Evolutionary conservation across 2,888 invertebrate species (phyloP), one percentile per base, ranked within the genome.

Genomic region (Coleophora flavipennella): DNA sequence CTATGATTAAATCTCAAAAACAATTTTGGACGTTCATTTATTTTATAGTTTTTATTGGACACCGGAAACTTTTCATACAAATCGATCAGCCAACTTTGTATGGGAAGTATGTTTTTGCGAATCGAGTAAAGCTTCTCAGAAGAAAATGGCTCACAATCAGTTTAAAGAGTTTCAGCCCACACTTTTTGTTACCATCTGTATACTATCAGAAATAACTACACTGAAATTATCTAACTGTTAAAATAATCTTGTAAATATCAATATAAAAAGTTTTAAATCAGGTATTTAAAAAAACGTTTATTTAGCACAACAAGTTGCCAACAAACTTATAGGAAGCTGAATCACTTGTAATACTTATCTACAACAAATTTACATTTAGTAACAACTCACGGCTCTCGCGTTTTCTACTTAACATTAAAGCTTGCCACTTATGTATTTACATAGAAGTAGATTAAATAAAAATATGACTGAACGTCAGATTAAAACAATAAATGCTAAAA

Each of bases 371-470:
- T 75, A 76, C 73, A 75, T 51, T 65, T 57, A 47, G 62, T 70
- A 81, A 81, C 79, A 79, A 72, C 66, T 62, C 59, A 59, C 53
- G 59, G 65, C 62, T 65, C 64, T 65, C 74, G 70, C 71, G 61
- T 67, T 72, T 71, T 78, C 73, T 66, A 72, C 73, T 78, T 77
- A 76, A 63, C 51, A 55, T 80, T 80, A 80, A 81, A 80, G 78
- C 80, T 81, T 75, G 68, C 62, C 62, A 63, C 59, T 59, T 69
- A 65, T 20, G 20, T 20, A 20, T 63, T 64, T 63, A 66, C 53
- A 57, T 47, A 33, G 48, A 49, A 54, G 45, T 50, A 47, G 44
- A 50, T 45, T 42, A 53, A 57, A 57, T 46, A 51, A 42, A 53
- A 57, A 57, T 46, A 51, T 25, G 36, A 44, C 50, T 45, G 41